Base-by-base conservation (phyloP, 1,140 invertebrate genomes). In the Neodiprion pinetum region DNA sequence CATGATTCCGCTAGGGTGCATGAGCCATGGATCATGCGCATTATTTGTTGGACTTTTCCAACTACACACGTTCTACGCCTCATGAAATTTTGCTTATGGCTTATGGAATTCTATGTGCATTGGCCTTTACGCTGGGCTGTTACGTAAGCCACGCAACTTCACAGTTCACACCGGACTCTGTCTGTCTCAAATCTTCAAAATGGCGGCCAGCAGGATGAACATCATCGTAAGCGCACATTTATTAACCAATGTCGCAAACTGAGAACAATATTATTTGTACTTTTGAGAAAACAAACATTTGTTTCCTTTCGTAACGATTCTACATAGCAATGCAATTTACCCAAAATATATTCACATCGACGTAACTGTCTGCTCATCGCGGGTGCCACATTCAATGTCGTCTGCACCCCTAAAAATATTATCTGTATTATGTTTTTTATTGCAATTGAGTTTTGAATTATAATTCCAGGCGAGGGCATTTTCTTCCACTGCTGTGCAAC, bases 401-500 rank as follows among this genome's bases (percentile, higher is more conserved):
- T 69, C 40, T 23, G 40, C 40, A 69, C 40, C 11, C 67, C 8
- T 17, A 7, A 47, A 17, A 11, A 23, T 5, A 23, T 12, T 69
- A 69, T 9, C 67, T 69, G 5, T 23, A 49, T 23, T 48, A 50
- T 17, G 71, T 49, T 74, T 8, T n/a, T 21, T 67, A 68, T 66
- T 53, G 67, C 14, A 76, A 65, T 74, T n/a, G 67, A 14, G 12
- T 72, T 8, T 72, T 12, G 4, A 53, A 72, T 21, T 72, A 81
- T 81, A 70, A 71, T 80, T 87, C 80, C 71, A 89, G 88, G 72
- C 82, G 76, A 80, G 84, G 81, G 81, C 76, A 70, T 88, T 83
- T 80, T 93, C 91, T 7, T 90, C 90, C 40, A 88, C 89, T 50
- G 80, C 87, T 72, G 72, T 53, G 21, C 80, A 85, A 40, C 82